Conservation (phyloP, 1,140 invertebrate genomes). For the Sycophila sp. region DNA sequence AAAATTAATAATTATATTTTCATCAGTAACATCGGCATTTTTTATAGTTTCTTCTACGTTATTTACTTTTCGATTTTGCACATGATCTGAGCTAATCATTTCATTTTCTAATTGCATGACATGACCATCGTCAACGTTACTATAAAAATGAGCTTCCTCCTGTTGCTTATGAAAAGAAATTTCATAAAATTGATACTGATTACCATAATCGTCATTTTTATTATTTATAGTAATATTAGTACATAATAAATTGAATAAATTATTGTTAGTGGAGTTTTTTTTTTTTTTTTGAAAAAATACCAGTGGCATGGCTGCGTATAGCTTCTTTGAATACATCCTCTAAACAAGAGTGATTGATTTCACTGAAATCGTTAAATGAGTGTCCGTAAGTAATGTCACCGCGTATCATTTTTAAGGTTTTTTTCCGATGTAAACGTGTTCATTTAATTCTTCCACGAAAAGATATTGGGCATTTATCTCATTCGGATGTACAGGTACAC, state of each 20-base stretch:
- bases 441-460: not conserved
- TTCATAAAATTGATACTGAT: not conserved
- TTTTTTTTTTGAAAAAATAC: not conserved
- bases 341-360: not conserved
- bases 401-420: not conserved
- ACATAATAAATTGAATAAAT: not conserved
- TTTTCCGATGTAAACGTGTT: not conserved
- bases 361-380: not conserved
- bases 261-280: too few relatives aligned
- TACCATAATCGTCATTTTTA: too few relatives aligned
- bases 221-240: too few relatives aligned
- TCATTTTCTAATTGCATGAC: not conserved
- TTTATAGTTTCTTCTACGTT: not conserved
- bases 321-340: not conserved
- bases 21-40: not conserved
- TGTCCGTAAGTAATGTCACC: not conserved
- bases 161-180: not conserved
- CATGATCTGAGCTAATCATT: not conserved
- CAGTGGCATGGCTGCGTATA: not conserved
- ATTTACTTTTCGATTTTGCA: too few relatives aligned
- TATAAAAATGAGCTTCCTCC: not conserved
- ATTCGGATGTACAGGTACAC: not conserved
- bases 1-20: not conserved
- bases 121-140: too few relatives aligned
- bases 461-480: not conserved